Evolutionary conservation across 2,113 vertebrate species (phyloP), one percentile per base, ranked within the genome.

Genomic region (Eidolon helvum): DNA sequence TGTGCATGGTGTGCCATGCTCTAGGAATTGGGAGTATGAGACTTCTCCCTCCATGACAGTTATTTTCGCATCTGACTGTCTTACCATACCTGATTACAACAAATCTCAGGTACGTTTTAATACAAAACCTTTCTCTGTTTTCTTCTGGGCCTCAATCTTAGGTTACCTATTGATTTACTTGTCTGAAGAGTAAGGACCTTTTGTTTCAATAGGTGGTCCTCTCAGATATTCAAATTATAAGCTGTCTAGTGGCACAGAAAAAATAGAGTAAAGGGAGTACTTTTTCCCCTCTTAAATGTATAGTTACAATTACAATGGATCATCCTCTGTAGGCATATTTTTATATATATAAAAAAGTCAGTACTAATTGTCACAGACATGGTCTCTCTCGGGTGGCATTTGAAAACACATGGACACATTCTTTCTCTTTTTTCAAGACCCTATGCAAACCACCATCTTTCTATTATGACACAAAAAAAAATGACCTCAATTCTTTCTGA

Each of bases 401-500:
- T 75, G 55, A 77, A 90, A 91, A 79, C 11, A 72, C 72, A 79
- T 5, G 11, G 18, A 38, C 38, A 71, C 21, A 48, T 50, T 21
- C 71, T 30, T 48, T 21, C 18, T 33, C 22, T 53, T 83, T 68
- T 83, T 28, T 48, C 80, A 48, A 74, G 59, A 43, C 28, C 68
- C 21, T 15, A 28, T 50, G 43, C 33, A 86, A 55, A 59, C 33
- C 59, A 66, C 19, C 26, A 75, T 91, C 61, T 48, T 91, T 80
- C 87, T 87, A 75, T 87, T 87, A 94, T 91, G 74, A 65, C 40
- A 86, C 59, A 65, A 96, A 82, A 82, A 74, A 57, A 75, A 75
- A 75, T 96, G 87, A 94, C 18, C n/a, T 90, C 74, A 94, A 21
- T 90, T 75, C 66, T 87, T 10, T 86, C 55, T 80, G 72, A 94